Conservation (phyloP, 1,140 invertebrate species). For the Aphaenogaster rudis region DNA sequence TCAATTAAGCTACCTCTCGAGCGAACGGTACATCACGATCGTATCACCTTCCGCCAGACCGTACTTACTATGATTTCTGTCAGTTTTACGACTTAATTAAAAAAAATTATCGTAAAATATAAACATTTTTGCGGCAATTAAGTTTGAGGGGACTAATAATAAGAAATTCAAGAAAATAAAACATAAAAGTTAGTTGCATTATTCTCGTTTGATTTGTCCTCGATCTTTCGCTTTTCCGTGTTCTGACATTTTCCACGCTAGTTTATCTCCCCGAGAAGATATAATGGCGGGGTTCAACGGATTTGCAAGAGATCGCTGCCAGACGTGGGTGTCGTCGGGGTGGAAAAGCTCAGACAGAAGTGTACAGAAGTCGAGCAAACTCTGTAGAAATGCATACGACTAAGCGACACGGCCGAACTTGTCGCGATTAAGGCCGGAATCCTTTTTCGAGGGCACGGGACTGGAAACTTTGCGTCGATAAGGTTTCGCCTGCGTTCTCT, state of each 20-base stretch:
- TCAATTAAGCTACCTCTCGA: constrained; percentile 27
- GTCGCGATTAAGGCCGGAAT: constrained; percentile 13
- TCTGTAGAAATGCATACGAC: constrained; percentile 28
- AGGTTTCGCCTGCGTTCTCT: not conserved
- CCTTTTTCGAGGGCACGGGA: constrained; percentile 26
- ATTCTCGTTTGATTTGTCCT: not conserved
- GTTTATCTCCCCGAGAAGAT: constrained; percentile 18
- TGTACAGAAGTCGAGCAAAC: constrained; percentile 16
- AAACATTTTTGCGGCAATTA: not conserved
- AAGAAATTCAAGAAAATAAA: not conserved
- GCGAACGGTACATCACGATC: not conserved
- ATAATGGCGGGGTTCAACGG: not conserved
- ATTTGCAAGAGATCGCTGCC: constrained; percentile 12
- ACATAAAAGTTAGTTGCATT: not conserved
- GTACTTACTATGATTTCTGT: too few relatives aligned
- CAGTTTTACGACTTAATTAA: constrained; percentile 24
- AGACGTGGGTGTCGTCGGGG: not conserved
- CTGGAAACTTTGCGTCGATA: constrained; percentile 42
- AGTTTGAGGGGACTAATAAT: not conserved
- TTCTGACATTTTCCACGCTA: not conserved
- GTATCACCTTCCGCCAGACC: not conserved
- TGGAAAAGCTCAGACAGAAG: not conserved
- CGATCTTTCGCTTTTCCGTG: not conserved
- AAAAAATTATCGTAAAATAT: not conserved
- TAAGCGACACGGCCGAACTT: not conserved